phyloP scores from a whole-genome alignment of 2,888 invertebrate species.

The Cheilosia impressa region DNA sequence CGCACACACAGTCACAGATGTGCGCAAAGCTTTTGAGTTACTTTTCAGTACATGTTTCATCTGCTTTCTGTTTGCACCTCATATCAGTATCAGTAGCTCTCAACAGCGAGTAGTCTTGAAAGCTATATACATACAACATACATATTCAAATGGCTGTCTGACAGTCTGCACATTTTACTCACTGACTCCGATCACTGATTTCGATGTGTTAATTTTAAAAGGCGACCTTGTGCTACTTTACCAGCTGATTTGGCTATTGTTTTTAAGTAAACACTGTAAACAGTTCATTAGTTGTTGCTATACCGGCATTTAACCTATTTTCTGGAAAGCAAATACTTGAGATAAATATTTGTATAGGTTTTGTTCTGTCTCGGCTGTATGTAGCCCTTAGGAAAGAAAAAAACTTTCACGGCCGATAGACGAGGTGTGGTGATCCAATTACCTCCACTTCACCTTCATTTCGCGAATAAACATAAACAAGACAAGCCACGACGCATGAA shows the following conservation, averaged over 20 bases:
- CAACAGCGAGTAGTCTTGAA: slow-evolving; percentile 55
- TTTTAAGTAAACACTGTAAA: background rate
- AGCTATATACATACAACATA: background rate
- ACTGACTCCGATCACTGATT: slow-evolving; percentile 16
- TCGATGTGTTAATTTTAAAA: slow-evolving; percentile 8
- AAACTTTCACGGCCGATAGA: too few species aligned
- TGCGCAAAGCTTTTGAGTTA: slow-evolving; percentile 33
- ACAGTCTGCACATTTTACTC: slow-evolving; percentile 23
- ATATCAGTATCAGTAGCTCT: background rate
- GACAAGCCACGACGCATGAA: background rate
- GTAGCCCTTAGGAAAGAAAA: background rate
- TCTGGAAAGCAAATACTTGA: too few species aligned
- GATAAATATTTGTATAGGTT: too few species aligned
- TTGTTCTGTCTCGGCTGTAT: background rate
- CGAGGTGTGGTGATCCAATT: slow-evolving; percentile 29
- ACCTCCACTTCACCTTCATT: slow-evolving; percentile 35
- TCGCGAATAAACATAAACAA: slow-evolving; percentile 27
- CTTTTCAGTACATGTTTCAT: slow-evolving; percentile 8
- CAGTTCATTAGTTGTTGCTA: background rate
- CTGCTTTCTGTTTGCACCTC: background rate
- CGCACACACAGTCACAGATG: background rate
- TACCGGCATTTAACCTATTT: background rate
- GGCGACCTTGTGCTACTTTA: slow-evolving; percentile 60
- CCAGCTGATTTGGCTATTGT: slow-evolving; percentile 42
- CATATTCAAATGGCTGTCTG: slow-evolving; percentile 30